Evolutionary conservation across 2,797 vertebrate genomes (phyloP), one percentile per base, ranked within the genome.

Genomic region (Miichthys miiuy): DNA sequence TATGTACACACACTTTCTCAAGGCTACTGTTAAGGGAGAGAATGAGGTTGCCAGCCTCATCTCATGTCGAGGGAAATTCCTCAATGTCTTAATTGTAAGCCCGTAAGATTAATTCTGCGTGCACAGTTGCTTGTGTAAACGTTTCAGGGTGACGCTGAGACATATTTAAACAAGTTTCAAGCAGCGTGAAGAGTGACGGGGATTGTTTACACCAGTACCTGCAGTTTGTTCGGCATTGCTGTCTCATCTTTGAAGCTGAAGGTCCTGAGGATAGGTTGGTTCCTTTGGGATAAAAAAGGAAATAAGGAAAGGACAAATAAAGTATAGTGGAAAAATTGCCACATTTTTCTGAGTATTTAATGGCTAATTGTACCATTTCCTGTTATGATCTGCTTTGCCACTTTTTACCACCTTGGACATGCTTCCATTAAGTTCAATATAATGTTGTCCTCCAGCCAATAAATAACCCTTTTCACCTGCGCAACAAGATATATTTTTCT

Each of bases 31-130:
- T 89, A 87, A 82, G 70, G 61, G 54, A 82, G 69, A 86, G 89
- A 91, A 79, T 81, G 82, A 88, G 92, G 85, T 88, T 87, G 88
- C 87, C 86, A 87, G 88, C 87, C 83, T 79, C 83, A 57, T 89
- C 89, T 72, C 77, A 83, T 86, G 87, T 91, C 76, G 50, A 87
- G 75, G 81, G 75, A 91, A 93, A 93, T 93, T 91, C 87, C 86
- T 93, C 87, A 91, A 91, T 90, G 89, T 92, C 90, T 88, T 92
- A 86, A 91, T 93, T 89, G 84, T 88, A 83, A 93, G 82, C 84
- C 86, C 9, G 6, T 81, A 86, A 88, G 87, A 93, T 93, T 91
- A 90, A 93, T 93, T 87, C 87, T 90, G 77, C 60, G 42, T 72
- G 88, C 86, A 83, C 88, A 78, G 86, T 79, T 85, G 80, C 86